Percentiles rank a stretch among this genome's conserved stretches.
These are phyloP conservation scores for Leptinotarsa haldemani DNA, from an alignment of 2,888 invertebrate species.

Conservation along the genomic window DNA sequence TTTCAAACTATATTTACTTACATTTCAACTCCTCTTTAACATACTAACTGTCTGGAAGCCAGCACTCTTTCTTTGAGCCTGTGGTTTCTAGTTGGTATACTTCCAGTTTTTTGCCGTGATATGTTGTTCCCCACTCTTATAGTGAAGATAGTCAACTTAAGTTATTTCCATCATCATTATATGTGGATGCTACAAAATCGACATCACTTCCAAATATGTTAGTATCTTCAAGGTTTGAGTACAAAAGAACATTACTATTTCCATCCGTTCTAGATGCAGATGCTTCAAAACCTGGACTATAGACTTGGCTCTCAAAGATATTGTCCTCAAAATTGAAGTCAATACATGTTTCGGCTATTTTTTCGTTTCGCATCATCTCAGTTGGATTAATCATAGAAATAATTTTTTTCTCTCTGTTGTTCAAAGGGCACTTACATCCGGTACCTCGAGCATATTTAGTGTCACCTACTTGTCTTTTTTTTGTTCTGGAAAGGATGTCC, in stretches of 20 bases:
- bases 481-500: too few relatives aligned
- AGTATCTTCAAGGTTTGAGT: background rate
- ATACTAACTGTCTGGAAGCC: conserved; percentile 2
- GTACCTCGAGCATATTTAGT: background rate
- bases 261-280: background rate
- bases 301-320: background rate
- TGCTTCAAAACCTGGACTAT: background rate
- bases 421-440: background rate
- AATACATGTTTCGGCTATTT: background rate
- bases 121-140: background rate
- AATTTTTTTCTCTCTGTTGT: background rate
- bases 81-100: background rate
- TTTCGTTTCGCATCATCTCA: background rate
- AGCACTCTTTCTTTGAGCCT: conserved; percentile 3
- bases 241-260: background rate
- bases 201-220: background rate
- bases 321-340: conserved; percentile 4
- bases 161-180: background rate
- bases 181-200: conserved; percentile 1
- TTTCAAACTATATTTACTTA: too few relatives aligned
- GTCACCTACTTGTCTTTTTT: too few relatives aligned
- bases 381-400: background rate
- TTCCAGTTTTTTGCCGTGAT: background rate
- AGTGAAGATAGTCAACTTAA: conserved; percentile 4
- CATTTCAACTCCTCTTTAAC: conserved; percentile 1